phyloP scores from a whole-genome alignment of 2,797 vertebrate genomes.

The Pithecia hirsuta region DNA sequence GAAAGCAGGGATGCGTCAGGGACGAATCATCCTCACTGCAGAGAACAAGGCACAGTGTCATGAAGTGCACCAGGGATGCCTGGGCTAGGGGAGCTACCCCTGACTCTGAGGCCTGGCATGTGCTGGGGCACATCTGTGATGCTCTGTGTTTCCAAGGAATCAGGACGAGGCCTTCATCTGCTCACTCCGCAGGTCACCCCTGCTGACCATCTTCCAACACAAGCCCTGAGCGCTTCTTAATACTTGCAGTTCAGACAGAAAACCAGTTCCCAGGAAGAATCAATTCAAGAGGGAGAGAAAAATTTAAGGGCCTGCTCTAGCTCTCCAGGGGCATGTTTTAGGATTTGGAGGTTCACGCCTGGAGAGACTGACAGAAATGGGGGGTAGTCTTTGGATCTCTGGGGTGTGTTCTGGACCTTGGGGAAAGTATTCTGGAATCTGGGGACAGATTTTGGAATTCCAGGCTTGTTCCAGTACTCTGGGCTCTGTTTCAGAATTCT shows the following conservation, averaged over 20 bases:
- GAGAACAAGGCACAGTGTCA: neutral
- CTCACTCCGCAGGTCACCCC: neutral
- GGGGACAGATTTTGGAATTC: conserved; percentile 25
- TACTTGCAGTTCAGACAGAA: neutral
- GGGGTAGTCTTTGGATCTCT: neutral
- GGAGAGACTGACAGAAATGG: neutral
- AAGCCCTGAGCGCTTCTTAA: accelerated
- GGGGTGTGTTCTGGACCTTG: neutral
- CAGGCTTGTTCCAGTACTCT: neutral
- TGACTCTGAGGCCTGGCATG: neutral
- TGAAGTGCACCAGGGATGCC: neutral
- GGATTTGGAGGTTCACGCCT: neutral
- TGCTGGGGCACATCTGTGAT: accelerated
- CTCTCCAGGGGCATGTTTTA: neutral
- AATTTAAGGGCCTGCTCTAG: neutral
- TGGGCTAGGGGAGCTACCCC: neutral
- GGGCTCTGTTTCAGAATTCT: conserved; percentile 32
- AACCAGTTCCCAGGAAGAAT: neutral
- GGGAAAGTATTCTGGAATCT: neutral
- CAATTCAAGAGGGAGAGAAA: neutral
- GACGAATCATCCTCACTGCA: neutral
- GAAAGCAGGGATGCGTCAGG: neutral
- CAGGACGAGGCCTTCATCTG: neutral
- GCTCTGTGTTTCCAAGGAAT: neutral
- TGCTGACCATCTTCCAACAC: neutral